phyloP scores from a whole-genome alignment of 2,113 vertebrate species.

The Typhlomys cinereus region DNA sequence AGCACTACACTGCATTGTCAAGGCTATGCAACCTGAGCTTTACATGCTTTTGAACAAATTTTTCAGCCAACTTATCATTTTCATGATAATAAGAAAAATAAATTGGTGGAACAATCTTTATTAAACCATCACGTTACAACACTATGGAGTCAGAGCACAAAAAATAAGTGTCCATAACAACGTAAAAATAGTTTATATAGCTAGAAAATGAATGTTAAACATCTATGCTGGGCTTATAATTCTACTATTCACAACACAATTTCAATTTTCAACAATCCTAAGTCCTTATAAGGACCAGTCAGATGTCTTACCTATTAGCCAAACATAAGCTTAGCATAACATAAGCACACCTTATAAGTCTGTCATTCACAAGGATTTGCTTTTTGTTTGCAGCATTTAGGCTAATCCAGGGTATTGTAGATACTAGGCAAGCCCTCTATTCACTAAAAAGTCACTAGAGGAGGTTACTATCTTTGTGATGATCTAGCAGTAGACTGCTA shows the following conservation, averaged over 20 bases:
- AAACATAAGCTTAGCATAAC: neutral
- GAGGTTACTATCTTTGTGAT: neutral
- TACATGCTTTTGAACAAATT: neutral
- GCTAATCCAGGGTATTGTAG: neutral
- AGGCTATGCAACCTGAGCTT: no score
- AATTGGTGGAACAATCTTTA: neutral
- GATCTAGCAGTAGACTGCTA: neutral
- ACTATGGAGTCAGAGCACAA: no score
- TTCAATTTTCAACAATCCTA: neutral
- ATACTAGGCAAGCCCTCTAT: neutral
- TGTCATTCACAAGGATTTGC: neutral
- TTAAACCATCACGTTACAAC: no score
- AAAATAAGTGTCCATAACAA: no score
- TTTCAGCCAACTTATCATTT: neutral
- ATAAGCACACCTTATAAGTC: neutral
- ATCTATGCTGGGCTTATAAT: neutral
- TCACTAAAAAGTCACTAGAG: no score
- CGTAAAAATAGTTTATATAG: neutral
- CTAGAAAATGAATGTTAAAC: neutral
- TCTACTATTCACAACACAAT: neutral
- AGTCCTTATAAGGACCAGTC: neutral
- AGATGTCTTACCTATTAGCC: neutral
- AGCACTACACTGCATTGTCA: neutral
- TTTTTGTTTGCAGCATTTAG: neutral
- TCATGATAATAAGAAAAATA: neutral